Evolutionary conservation across 2,797 vertebrate species (phyloP), one percentile per base, ranked within the genome.

Genomic region (Fundulus diaphanus): DNA sequence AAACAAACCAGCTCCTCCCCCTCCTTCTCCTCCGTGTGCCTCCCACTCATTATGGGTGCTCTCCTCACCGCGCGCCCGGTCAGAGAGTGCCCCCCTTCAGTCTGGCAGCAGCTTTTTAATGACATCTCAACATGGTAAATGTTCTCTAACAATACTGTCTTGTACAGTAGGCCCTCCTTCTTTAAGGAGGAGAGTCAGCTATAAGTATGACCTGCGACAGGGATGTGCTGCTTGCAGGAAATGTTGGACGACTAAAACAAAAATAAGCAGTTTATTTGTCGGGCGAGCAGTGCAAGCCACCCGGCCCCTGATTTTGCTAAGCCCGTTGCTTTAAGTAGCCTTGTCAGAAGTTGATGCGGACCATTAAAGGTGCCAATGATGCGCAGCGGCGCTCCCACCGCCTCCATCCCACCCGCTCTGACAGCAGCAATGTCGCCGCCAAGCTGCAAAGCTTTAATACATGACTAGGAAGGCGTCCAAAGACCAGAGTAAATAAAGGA

Each of bases 401-500:
- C 72, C 56, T 51, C 49, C 27, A 22, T 2, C 66, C 49, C 40
- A 27, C 49, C 48, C 51, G 72, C 81, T 77, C 80, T 88, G 87
- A 87, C 91, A 91, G 87, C 85, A 78, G 69, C 87, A 82, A 78
- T 86, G 89, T 90, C 82, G 78, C 82, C 76, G 85, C 83, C 89
- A 89, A 90, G 89, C 90, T 86, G 78, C 87, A 85, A 86, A 88
- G 88, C 91, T 92, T 93, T 89, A 90, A 84, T 90, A 90, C 90
- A 89, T 74, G 90, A 92, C 87, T 87, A 87, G 93, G 93, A 94
- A 92, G 83, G 83, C 79, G 79, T 92, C 94, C 93, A 93, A 93
- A 92, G 88, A 92, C 82, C 79, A 89, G 86, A 90, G 90, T 92
- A 94, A 95, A 94, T 91, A 94, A 92, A 87, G 87, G 78, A 85